Conservation (phyloP, 2,888 invertebrate species). For the Mimachlamys varia region DNA sequence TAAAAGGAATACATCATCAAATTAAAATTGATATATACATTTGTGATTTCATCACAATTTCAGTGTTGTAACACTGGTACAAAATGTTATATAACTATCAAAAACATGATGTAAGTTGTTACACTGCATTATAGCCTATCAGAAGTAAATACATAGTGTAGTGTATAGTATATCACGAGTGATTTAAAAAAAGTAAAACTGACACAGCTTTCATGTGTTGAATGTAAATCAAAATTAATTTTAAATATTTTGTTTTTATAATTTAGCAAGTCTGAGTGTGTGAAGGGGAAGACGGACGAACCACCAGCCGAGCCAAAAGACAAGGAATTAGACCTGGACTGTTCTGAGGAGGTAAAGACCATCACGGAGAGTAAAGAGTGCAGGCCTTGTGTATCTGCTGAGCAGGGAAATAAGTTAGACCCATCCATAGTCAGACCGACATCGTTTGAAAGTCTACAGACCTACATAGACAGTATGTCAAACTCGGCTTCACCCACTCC, state of each 20-base stretch:
- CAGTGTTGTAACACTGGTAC: no score
- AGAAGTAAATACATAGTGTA: no score
- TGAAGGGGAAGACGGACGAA: not conserved
- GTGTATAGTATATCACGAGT: no score
- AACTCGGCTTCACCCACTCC: constrained; percentile 11
- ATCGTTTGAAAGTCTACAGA: constrained; percentile 21
- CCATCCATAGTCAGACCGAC: not conserved
- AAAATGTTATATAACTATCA: no score
- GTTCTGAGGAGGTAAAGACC: not conserved
- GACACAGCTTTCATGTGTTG: not conserved
- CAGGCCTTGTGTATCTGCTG: not conserved
- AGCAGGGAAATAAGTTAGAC: not conserved
- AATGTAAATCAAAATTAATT: not conserved
- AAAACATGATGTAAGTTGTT: no score
- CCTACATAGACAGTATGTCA: constrained; percentile 7
- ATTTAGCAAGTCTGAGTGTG: not conserved
- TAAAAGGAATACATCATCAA: no score
- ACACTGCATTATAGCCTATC: no score
- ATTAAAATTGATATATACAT: no score
- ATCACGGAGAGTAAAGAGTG: not conserved
- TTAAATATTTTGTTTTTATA: not conserved
- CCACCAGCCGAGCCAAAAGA: not conserved
- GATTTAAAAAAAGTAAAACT: no score
- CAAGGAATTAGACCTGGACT: not conserved
- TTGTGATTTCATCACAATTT: no score